Base-by-base conservation (phyloP, 2,797 vertebrate genomes). In the Syngnathus rostellatus region DNA sequence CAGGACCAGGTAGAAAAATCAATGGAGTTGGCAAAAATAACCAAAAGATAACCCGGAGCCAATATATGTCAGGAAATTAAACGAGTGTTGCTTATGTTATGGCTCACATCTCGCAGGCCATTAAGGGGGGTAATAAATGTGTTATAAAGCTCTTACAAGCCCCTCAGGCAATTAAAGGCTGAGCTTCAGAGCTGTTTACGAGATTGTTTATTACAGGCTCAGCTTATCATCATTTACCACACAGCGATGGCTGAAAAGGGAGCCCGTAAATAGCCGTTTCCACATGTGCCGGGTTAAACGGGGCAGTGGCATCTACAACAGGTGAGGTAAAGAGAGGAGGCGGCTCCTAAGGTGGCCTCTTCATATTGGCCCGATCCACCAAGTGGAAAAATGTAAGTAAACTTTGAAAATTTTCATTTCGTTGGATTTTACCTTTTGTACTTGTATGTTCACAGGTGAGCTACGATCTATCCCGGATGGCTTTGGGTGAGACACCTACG, bases 51-150 rank as follows among this genome's bases (percentile, higher is more conserved):
- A 79, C 77, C 79, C 78, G 66, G 80, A 83, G 69, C 67, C 76
- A 77, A 78, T 84, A 84, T 80, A 80, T 76, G 83, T 86, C 83
- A 83, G 74, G 66, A 77, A 85, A 85, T 83, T 77, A 81, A 80
- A 85, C 83, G 81, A 82, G 72, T 77, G 76, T 81, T 83, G 78
- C 80, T 82, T 73, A 84, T 83, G 78, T 80, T 83, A 85, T 81
- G 82, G 76, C 79, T 86, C 80, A 71, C 71, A 78, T 81, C 84
- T 78, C 65, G 72, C 71, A 64, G 62, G 72, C 80, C 83, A 89
- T 91, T 89, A 90, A 89, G 68, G 25, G n/a, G 67, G 80, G 83
- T 89, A 90, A 89, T 91, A 92, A 90, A 88, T 82, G 83, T 83
- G 83, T 88, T 89, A 89, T 86, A 89, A 90, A 88, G 85, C 76